Evolutionary conservation across 2,113 vertebrate species (phyloP), one percentile per base, ranked within the genome.

Genomic region (Poeciliopsis prolifica): DNA sequence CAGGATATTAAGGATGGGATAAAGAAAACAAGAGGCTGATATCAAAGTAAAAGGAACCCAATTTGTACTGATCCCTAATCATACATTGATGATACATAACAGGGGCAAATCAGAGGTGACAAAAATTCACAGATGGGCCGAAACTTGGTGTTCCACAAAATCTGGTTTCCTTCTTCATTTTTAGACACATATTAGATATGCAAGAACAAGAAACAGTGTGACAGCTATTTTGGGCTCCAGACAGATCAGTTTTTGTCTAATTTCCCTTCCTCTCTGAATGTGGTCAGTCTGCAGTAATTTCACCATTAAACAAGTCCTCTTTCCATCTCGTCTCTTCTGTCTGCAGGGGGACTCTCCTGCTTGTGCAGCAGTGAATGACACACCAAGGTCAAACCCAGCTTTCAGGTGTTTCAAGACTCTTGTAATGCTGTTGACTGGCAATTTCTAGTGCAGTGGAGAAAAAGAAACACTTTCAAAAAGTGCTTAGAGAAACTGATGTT

Each of bases 251-350:
- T 58, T 81, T 83, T 84, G 72, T 84, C 66, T 60, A 82, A 83
- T 80, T 89, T 72, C 83, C 84, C 82, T 80, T 86, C 84, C 86
- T 85, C 80, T 80, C 84, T 88, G 88, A 89, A 92, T 81, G 86
- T 84, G 51, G 62, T 88, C 76, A 87, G 63, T 86, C 66, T 73
- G 77, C 42, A 22, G 70, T 77, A 70, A 78, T 75, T 80, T 87
- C 69, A 81, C 73, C 71, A 61, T 54, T 76, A 72, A 63, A 6
- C 51, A 77, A 73, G 72, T 74, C 79, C 72, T 75, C 81, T 70
- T 77, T 73, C 70, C 72, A 61, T 72, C 60, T 79, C 54, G 75
- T 68, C 77, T 83, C 77, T 42, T 65, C 24, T 64, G 42, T 62
- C 78, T 79, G 75, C 75, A 77, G 70, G 61, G 63, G 61, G 75